phyloP scores from a whole-genome alignment of 2,113 vertebrate genomes.

The Xiphophorus couchianus region DNA sequence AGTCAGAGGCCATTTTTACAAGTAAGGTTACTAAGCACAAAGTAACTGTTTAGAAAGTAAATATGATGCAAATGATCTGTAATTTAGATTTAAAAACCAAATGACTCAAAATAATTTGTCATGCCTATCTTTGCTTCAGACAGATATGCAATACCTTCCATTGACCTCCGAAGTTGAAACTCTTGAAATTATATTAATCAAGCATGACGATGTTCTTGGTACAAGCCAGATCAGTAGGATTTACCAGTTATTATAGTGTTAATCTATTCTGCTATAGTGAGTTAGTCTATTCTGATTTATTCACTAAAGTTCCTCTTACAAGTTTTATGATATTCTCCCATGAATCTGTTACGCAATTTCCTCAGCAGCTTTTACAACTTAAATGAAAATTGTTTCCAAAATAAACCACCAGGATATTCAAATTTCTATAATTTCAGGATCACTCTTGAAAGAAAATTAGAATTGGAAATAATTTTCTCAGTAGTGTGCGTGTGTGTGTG shows the following conservation, averaged over 20 bases:
- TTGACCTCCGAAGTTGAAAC: too few species aligned
- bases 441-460: constrained; percentile 66
- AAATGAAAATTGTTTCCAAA: constrained; percentile 59
- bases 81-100: not conserved
- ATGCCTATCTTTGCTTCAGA: too few species aligned
- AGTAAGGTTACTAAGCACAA: not conserved
- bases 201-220: too few species aligned
- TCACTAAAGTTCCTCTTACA: constrained; percentile 27
- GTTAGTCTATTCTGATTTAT: not conserved
- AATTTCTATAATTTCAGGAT: constrained; percentile 72
- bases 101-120: too few species aligned
- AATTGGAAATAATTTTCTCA: constrained; percentile 73
- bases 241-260: too few species aligned
- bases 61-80: not conserved
- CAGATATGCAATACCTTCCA: too few species aligned
- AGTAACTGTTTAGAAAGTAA: not conserved
- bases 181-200: too few species aligned
- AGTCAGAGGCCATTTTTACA: too few species aligned
- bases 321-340: constrained; percentile 29
- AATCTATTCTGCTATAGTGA: not conserved
- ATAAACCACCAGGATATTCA: constrained; percentile 48
- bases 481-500: constrained; percentile 20
- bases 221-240: too few species aligned
- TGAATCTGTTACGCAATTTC: constrained; percentile 21
- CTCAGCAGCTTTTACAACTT: constrained; percentile 29